Evolutionary conservation across 2,797 vertebrate species (phyloP).

Genomic region (Dipus sagitta): DNA sequence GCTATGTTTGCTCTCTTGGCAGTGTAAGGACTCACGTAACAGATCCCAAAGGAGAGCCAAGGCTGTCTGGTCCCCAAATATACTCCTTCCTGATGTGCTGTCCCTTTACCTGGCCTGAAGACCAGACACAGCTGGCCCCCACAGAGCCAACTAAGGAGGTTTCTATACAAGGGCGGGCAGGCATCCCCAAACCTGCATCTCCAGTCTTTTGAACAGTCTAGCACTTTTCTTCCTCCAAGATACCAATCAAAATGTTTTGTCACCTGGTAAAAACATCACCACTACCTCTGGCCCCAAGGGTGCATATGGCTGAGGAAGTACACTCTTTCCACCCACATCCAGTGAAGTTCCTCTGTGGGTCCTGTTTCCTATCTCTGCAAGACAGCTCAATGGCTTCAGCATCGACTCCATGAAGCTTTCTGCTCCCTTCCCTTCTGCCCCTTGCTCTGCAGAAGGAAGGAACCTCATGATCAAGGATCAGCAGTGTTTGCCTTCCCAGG

Average conservation of each 20-base stretch:
- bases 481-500: not conserved
- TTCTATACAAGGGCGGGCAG: not conserved
- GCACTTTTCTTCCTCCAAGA: not conserved
- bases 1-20: not conserved
- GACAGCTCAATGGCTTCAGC: not conserved
- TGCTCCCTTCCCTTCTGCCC: not conserved
- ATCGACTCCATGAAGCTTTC: not conserved
- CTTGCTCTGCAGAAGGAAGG: not conserved
- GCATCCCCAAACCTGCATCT: not conserved
- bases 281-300: not conserved
- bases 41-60: not conserved
- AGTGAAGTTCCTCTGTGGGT: not conserved
- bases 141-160: not conserved
- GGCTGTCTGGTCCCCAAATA: not conserved
- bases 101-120: not conserved
- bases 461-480: not conserved
- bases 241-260: no score
- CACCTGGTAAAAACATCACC: not conserved
- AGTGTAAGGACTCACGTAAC: not conserved
- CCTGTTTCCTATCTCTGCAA: not conserved
- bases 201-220: not conserved
- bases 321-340: no score
- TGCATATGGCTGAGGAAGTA: not conserved
- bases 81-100: not conserved
- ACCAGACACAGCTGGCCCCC: not conserved